A percentile compares a stretch with the other conserved stretches of the same genome.
Conservation (phyloP, 2,888 invertebrate genomes). For the Hemaris fuciformis region DNA sequence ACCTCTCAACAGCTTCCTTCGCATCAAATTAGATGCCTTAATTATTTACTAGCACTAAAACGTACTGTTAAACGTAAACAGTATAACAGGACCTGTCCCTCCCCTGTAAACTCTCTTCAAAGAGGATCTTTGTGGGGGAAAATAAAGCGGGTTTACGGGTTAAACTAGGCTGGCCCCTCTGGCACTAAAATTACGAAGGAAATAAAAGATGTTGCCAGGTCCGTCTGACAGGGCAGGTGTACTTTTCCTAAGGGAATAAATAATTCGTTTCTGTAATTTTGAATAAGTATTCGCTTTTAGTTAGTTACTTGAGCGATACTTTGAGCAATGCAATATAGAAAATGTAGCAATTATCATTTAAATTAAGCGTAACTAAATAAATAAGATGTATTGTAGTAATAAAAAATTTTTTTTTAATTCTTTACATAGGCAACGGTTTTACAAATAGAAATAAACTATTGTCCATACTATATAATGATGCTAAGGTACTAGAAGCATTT, state of each 20-base stretch:
- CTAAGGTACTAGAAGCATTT: too few relatives aligned
- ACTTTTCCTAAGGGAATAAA: slow-evolving; percentile 57
- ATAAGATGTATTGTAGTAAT: neutral
- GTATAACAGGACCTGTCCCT: slow-evolving; percentile 54
- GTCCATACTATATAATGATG: too few relatives aligned
- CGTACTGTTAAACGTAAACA: slow-evolving; percentile 59
- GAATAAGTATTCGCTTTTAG: slow-evolving; percentile 28
- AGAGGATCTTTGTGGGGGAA: slow-evolving; percentile 31
- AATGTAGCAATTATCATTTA: neutral
- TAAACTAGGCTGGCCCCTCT: slow-evolving; percentile 57
- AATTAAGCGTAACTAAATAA: neutral
- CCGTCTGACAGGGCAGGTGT: slow-evolving; percentile 65
- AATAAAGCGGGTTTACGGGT: slow-evolving; percentile 48
- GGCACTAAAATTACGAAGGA: slow-evolving; percentile 66
- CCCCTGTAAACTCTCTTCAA: slow-evolving; percentile 32
- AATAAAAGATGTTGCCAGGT: slow-evolving; percentile 57
- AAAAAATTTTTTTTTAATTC: too few relatives aligned
- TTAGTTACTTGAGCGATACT: neutral
- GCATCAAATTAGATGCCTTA: slow-evolving; percentile 78
- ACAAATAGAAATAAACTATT: too few relatives aligned
- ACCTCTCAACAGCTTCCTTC: slow-evolving; percentile 56
- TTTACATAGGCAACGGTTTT: neutral
- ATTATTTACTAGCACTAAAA: slow-evolving; percentile 79
- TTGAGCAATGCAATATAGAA: neutral
- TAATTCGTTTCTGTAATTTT: slow-evolving; percentile 46